Evolutionary conservation across 1,140 invertebrate genomes (phyloP).

Genomic region (Cydia strobilella): DNA sequence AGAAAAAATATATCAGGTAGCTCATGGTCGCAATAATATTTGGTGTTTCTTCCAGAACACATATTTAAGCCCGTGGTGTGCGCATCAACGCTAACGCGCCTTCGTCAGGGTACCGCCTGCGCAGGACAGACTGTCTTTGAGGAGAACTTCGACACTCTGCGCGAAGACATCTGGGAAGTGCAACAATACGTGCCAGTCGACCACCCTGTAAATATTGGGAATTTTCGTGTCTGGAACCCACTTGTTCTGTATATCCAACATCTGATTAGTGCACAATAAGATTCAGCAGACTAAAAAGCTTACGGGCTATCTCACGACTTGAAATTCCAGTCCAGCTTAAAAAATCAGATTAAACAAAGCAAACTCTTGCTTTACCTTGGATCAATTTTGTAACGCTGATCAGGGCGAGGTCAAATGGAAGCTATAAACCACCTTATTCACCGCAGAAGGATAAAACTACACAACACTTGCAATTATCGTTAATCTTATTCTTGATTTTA

Average conservation of each 20-base stretch:
- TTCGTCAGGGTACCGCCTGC: conserved; percentile 47
- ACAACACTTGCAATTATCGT: background rate
- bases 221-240: background rate
- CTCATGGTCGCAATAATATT: background rate
- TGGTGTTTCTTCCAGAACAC: background rate
- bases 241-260: background rate
- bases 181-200: conserved; percentile 55
- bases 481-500: conserved; percentile 9
- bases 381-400: no score
- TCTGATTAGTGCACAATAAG: background rate
- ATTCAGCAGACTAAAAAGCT: no score
- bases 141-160: conserved; percentile 52
- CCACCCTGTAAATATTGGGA: conserved; percentile 47
- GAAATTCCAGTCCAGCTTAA: no score
- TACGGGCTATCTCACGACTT: no score
- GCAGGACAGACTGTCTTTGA: conserved; percentile 55
- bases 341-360: no score
- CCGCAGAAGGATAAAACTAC: no score
- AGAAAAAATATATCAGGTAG: no score
- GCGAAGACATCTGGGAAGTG: conserved; percentile 51
- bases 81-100: background rate
- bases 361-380: no score
- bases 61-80: background rate
- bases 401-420: no score
- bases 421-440: no score